phyloP scores from a whole-genome alignment of 2,113 vertebrate genomes.

The Phylloscopus whistleri region DNA sequence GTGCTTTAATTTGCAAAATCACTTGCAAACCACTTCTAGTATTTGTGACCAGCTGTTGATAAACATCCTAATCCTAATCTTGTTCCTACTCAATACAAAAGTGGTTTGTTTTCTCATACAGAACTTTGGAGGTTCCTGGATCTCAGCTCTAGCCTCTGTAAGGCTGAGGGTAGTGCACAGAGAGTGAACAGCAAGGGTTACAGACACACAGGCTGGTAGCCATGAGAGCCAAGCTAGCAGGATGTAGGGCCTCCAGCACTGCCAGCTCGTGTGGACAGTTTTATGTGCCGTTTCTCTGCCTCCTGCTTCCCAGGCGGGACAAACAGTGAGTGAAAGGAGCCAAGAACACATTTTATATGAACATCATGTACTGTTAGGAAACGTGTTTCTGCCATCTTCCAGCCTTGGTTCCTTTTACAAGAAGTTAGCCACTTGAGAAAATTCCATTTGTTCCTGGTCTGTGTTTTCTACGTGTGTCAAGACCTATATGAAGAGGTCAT shows the following conservation, averaged over 20 bases:
- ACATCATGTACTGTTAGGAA: constrained; percentile 44
- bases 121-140: not conserved
- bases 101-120: not conserved
- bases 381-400: constrained; percentile 1
- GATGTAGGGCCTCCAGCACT: not conserved
- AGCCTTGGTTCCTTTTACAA: not conserved
- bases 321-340: not conserved
- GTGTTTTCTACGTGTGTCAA: constrained; percentile 19
- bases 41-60: not conserved
- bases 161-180: not conserved
- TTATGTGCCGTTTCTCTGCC: constrained; percentile 22
- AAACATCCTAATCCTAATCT: not conserved
- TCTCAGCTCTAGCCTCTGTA: not conserved
- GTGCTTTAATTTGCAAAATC: not conserved
- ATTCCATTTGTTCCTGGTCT: not conserved
- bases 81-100: not conserved
- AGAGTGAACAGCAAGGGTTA: not conserved
- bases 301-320: not conserved
- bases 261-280: constrained; percentile 38
- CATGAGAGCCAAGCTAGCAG: not conserved
- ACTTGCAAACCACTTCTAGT: not conserved
- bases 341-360: constrained; percentile 57
- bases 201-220: not conserved
- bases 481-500: not conserved
- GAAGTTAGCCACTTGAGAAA: not conserved